A percentile compares a stretch with the other conserved stretches of the same genome.
These are phyloP conservation scores for Lepus timidus DNA, from an alignment of 2,113 vertebrate genomes.

Conservation along the genomic window DNA sequence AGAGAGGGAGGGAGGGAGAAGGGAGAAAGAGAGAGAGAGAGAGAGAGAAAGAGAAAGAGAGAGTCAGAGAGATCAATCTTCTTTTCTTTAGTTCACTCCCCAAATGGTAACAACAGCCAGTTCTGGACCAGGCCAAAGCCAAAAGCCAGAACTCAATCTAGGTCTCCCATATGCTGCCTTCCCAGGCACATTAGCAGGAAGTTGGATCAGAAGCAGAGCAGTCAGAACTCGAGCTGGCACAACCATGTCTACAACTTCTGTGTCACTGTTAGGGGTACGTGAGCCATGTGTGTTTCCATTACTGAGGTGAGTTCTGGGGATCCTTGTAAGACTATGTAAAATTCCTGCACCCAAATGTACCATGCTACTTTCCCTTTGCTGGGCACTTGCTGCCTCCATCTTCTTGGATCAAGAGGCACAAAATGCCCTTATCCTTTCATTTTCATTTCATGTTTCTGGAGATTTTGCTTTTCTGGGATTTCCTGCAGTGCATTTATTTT, in stretches of 20 bases:
- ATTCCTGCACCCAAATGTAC: rapidly evolving
- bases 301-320: background rate
- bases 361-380: background rate
- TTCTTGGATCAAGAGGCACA: background rate
- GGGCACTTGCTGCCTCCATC: background rate
- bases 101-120: too few species aligned
- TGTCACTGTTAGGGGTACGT: background rate
- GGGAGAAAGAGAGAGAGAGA: too few species aligned
- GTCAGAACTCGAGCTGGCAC: too few species aligned
- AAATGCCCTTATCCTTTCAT: background rate
- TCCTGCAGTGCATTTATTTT: background rate
- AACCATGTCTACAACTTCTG: background rate
- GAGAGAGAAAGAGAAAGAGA: too few species aligned
- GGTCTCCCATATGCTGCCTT: too few species aligned
- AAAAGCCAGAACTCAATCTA: too few species aligned
- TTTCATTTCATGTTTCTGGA: background rate
- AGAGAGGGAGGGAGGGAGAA: too few species aligned
- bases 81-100: too few species aligned
- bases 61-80: too few species aligned
- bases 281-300: background rate
- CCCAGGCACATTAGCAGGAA: too few species aligned
- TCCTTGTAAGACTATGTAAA: background rate
- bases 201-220: too few species aligned
- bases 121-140: too few species aligned
- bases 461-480: background rate